These are phyloP conservation scores for Misgurnus mizolepis DNA, from an alignment of 2,113 vertebrate species.

Conservation along the genomic window DNA sequence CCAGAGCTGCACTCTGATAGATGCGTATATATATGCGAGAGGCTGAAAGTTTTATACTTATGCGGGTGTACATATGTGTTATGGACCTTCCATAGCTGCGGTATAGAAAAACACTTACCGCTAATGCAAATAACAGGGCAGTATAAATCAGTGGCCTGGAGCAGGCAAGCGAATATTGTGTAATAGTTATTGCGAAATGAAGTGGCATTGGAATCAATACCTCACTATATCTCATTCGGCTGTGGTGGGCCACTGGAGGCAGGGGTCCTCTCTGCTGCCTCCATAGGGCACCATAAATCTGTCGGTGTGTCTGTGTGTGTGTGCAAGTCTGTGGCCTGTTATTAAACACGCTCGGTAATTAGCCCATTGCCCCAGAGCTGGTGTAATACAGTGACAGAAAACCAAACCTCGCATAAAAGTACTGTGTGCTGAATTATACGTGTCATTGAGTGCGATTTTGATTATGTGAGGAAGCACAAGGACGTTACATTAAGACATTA, in stretches of 20 bases:
- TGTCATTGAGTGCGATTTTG: background rate
- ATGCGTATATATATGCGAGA: background rate
- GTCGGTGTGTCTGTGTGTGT: constrained; percentile 76
- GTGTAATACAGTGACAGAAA: background rate
- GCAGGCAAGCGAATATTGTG: constrained; percentile 76
- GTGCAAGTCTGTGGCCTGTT: constrained; percentile 47
- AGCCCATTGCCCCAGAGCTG: constrained; percentile 74
- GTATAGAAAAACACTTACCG: constrained; percentile 80
- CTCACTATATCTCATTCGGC: constrained; percentile 94
- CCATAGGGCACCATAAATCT: constrained; percentile 95
- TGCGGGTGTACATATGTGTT: constrained; percentile 49
- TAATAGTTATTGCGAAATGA: constrained; percentile 99
- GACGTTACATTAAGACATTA: background rate
- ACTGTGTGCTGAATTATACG: background rate
- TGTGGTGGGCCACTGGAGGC: constrained; percentile 94
- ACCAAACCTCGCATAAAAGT: background rate
- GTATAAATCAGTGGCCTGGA: constrained; percentile 77
- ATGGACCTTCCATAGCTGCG: constrained; percentile 62
- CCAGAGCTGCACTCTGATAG: background rate
- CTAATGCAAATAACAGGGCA: constrained; percentile 81
- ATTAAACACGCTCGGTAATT: constrained; percentile 93
- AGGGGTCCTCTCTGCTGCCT: constrained; percentile 87
- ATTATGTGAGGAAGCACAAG: background rate
- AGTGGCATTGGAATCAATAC: constrained; percentile 98
- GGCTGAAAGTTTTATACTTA: constrained; percentile 42